A percentile compares a stretch with the other conserved stretches of the same genome.
Evolutionary conservation across 1,140 invertebrate species (phyloP).

Genomic region (Bombus polaris): DNA sequence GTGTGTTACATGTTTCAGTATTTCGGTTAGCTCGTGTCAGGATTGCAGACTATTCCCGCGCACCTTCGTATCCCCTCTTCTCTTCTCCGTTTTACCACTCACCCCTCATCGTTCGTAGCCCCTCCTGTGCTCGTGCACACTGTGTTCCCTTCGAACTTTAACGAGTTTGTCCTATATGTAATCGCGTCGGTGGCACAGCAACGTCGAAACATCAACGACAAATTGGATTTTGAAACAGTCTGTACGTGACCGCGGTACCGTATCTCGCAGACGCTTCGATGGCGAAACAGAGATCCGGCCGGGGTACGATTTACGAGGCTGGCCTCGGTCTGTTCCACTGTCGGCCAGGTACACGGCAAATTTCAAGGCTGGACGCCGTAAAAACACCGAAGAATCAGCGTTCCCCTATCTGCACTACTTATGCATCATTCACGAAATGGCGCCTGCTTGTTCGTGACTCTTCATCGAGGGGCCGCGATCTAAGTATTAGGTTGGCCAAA

Average conservation of each 20-base stretch:
- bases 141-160: conserved; percentile 48
- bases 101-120: not conserved
- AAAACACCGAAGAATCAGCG: conserved; percentile 1
- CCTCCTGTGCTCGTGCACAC: not conserved
- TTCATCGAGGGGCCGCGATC: too few species aligned
- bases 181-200: conserved; percentile 26
- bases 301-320: conserved; percentile 29
- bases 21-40: conserved; percentile 44
- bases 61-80: not conserved
- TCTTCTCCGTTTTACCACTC: not conserved
- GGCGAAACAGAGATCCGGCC: conserved; percentile 10
- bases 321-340: not conserved
- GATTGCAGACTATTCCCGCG: conserved; percentile 27
- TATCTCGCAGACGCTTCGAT: conserved; percentile 15
- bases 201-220: conserved; percentile 55
- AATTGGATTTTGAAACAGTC: conserved; percentile 57
- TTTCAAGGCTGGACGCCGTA: conserved; percentile 5
- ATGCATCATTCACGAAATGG: not conserved
- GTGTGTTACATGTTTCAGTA: conserved; percentile 33
- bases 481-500: too few species aligned
- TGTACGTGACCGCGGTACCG: conserved; percentile 48
- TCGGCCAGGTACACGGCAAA: not conserved
- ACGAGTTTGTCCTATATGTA: conserved; percentile 50
- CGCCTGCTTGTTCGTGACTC: too few species aligned
- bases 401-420: too few species aligned